phyloP scores from a whole-genome alignment of 1,140 invertebrate genomes.

The Drosophila mauritiana region DNA sequence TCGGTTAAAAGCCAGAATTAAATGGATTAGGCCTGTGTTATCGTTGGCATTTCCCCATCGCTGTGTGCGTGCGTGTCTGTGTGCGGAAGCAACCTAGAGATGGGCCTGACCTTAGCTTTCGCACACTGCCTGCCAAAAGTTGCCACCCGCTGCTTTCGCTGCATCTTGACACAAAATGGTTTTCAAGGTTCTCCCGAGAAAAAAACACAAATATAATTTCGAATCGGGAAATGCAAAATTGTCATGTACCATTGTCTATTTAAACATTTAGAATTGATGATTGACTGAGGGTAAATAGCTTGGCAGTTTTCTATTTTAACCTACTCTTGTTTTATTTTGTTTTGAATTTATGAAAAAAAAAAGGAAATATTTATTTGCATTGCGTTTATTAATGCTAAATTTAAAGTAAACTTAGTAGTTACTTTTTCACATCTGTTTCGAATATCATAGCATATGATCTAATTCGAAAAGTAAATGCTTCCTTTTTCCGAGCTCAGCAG shows the following conservation, averaged over 20 bases:
- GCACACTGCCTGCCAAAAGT: slow-evolving; percentile 21
- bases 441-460: not conserved
- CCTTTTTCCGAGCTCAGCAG: not conserved
- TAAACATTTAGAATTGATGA: too few species aligned
- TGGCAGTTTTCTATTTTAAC: too few species aligned
- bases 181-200: too few species aligned
- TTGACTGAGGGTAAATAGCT: too few species aligned
- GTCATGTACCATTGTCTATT: too few species aligned
- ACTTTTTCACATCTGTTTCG: not conserved
- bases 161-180: not conserved
- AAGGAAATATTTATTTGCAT: too few species aligned
- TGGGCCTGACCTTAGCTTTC: slow-evolving; percentile 44
- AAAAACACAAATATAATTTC: too few species aligned
- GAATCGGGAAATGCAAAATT: not conserved
- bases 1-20: slow-evolving; percentile 27
- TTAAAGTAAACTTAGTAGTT: too few species aligned
- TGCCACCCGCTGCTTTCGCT: slow-evolving; percentile 10
- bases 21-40: slow-evolving; percentile 32
- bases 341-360: too few species aligned
- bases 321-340: too few species aligned
- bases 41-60: slow-evolving; percentile 46
- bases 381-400: too few species aligned
- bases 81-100: slow-evolving; percentile 45
- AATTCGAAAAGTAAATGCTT: not conserved
- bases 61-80: slow-evolving; percentile 24